A percentile compares a stretch with the other conserved stretches of the same genome.
Evolutionary conservation across 2,113 vertebrate species (phyloP).

Genomic region (Nanorana parkeri): DNA sequence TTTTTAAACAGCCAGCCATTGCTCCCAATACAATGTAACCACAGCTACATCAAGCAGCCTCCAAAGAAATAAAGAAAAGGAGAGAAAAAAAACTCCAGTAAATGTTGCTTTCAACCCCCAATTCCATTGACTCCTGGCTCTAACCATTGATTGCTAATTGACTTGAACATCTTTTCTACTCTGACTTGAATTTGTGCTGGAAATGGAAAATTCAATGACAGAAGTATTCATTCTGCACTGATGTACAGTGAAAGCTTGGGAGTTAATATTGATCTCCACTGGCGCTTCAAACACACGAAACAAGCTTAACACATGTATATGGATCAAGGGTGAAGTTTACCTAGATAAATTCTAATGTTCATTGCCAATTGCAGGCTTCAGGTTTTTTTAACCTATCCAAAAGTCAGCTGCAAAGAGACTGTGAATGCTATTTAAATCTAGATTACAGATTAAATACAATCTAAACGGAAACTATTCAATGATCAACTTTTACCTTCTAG

Average conservation of each 20-base stretch:
- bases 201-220: constrained; percentile 51
- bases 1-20: constrained; percentile 15
- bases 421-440: no score
- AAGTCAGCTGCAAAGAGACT: background rate
- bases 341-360: constrained; percentile 30
- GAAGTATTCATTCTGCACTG: constrained; percentile 55
- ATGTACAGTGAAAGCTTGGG: constrained; percentile 43
- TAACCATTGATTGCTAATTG: constrained; percentile 42
- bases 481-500: no score
- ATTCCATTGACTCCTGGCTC: constrained; percentile 1
- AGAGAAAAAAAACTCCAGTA: background rate
- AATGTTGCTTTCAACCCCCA: constrained; percentile 9
- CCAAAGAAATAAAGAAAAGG: constrained; percentile 1
- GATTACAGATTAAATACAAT: no score
- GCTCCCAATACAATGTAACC: background rate
- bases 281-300: constrained; percentile 47
- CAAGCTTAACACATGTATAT: constrained; percentile 53
- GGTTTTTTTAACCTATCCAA: background rate
- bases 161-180: constrained; percentile 47
- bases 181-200: constrained; percentile 13
- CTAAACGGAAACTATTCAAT: no score
- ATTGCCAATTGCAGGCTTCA: background rate
- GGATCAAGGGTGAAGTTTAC: constrained; percentile 31
- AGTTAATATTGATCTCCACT: constrained; percentile 49
- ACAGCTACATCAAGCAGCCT: constrained; percentile 12